Evolutionary conservation across 2,888 invertebrate species (phyloP), one percentile per base, ranked within the genome.

Genomic region (Drosophila longiperda): DNA sequence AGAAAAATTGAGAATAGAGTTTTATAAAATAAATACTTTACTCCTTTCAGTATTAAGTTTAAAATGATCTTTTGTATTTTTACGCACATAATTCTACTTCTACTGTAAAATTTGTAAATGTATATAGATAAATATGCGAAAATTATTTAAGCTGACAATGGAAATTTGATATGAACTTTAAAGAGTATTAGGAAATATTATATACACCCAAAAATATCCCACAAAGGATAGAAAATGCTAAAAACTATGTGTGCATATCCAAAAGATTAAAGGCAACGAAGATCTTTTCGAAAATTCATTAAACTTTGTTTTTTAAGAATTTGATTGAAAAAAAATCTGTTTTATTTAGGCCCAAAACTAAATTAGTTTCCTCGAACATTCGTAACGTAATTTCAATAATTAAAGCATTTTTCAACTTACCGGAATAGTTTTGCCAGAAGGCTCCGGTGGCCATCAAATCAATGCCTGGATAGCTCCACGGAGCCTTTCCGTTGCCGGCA

Each of bases 361-460:
- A 20, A 42, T 38, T 17, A 1, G 3, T 38, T 3, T 17, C 38
- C 38, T 17, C 17, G 2, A 38, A 38, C 8, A 38, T 38, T 38
- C 2, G 2, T 0, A 17, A 3, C 8, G 17, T 17, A 17, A 38
- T 8, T 17, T 3, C 4, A 38, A 17, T 1, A 7, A 45, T 7
- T 20, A 45, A 45, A 20, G 15, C 7, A 6, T 78, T 75, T 86
- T 7, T 0, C 38, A 73, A 92, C 95, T 95, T 92, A 97, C 97
- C 97, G 91, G 97, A 97, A 94, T 97, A 97, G 93, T 97, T 97
- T 92, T 97, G 97, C 97, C 97, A 97, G 94, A 97, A 97, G 50
- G 97, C 97, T 45, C 97, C 97, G 63, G 96, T 96, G 89, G 96
- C 96, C 95, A 97, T 97, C 92, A 97, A 95, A 93, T 97, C 97